Evolutionary conservation across 2,797 vertebrate genomes (phyloP).

Genomic region (Balearica regulorum): DNA sequence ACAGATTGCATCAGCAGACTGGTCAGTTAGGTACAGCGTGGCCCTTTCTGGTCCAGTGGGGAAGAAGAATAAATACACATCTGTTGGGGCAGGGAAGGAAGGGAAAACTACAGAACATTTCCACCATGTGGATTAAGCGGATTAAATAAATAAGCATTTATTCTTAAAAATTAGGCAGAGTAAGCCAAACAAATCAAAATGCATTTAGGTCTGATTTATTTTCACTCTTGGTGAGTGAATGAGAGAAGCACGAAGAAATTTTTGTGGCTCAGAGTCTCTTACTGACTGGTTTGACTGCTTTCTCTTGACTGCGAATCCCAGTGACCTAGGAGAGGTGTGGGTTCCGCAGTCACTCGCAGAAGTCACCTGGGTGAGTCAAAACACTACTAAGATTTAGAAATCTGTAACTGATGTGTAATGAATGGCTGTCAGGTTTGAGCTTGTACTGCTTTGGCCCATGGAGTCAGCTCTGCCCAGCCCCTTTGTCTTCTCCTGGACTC

Average conservation of each 20-base stretch:
- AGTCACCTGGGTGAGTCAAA: background rate
- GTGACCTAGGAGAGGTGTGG: background rate
- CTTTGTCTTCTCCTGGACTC: background rate
- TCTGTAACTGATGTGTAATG: background rate
- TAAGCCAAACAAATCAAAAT: background rate
- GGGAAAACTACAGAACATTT: background rate
- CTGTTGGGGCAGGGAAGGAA: background rate
- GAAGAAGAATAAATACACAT: background rate
- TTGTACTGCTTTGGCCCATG: background rate
- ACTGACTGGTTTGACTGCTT: background rate
- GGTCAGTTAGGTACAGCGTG: background rate
- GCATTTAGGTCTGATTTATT: background rate
- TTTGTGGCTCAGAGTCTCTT: background rate
- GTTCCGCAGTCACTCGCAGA: background rate
- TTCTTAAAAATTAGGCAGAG: background rate
- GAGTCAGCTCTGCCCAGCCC: background rate
- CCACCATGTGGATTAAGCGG: background rate
- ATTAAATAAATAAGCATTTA: background rate
- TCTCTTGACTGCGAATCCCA: background rate
- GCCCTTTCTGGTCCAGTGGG: conserved; percentile 25
- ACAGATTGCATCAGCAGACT: background rate
- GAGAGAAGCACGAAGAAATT: background rate
- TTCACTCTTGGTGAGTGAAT: background rate
- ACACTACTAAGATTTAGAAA: background rate
- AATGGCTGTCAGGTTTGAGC: background rate